A percentile compares a stretch with the other conserved stretches of the same genome.
These are phyloP conservation scores for Pollenia amentaria DNA, from an alignment of 2,888 invertebrate species.

Conservation along the genomic window DNA sequence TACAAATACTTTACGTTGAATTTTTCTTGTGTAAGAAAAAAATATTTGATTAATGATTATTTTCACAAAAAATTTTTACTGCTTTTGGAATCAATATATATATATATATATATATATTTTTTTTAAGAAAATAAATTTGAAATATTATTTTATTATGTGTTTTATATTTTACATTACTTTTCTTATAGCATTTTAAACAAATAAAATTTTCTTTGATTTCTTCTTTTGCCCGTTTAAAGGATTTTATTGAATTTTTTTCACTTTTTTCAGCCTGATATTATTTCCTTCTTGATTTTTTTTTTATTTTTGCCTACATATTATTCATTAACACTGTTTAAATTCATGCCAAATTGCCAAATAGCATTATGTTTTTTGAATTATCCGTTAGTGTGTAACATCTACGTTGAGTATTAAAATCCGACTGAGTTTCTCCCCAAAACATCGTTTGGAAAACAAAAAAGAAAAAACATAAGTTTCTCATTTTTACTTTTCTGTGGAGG, in stretches of 20 bases:
- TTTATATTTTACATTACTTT: not conserved
- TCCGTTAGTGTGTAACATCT: slow-evolving; percentile 65
- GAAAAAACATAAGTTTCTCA: slow-evolving; percentile 34
- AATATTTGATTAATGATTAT: not conserved
- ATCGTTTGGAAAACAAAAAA: slow-evolving; percentile 27
- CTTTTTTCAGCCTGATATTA: slow-evolving; percentile 24
- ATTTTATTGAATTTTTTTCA: slow-evolving; percentile 15
- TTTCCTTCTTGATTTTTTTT: slow-evolving; percentile 30
- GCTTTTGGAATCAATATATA: slow-evolving; percentile 53
- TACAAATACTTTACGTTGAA: slow-evolving; percentile 26
- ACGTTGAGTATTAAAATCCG: slow-evolving; percentile 67
- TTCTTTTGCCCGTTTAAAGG: slow-evolving; percentile 11
- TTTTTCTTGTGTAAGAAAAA: not conserved
- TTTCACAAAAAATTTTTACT: slow-evolving; percentile 6
- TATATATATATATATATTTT: too few relatives aligned
- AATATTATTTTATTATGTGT: not conserved
- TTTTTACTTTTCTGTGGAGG: slow-evolving; percentile 30
- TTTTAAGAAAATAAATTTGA: slow-evolving; percentile 15
- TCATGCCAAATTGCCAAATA: slow-evolving; percentile 57
- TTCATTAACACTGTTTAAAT: slow-evolving; percentile 62
- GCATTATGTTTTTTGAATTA: slow-evolving; percentile 41
- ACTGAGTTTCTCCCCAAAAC: slow-evolving; percentile 62
- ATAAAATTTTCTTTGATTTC: not conserved
- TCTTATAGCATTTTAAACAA: not conserved
- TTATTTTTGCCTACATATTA: slow-evolving; percentile 59